Conservation (phyloP, 2,797 vertebrate species). For the Pygocentrus nattereri region DNA sequence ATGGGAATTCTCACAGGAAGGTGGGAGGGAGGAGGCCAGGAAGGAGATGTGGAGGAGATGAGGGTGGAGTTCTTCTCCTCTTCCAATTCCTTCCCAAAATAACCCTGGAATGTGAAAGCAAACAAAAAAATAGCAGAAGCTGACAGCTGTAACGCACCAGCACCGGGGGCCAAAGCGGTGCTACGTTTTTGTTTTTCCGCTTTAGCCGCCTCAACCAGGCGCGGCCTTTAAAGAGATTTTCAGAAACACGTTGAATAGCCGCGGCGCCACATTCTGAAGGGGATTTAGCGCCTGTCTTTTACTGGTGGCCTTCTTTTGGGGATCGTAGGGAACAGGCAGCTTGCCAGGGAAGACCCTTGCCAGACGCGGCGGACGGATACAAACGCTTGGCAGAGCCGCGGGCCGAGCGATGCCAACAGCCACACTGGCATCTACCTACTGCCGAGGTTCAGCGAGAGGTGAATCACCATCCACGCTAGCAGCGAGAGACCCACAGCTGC, state of each 20-base stretch:
- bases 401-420: conserved; percentile 68
- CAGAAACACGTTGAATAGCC: conserved; percentile 10
- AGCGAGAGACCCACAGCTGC: conserved; percentile 42
- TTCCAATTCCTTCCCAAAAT: conserved; percentile 53
- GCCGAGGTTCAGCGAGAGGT: conserved; percentile 77
- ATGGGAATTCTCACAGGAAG: conserved; percentile 46
- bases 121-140: conserved; percentile 40
- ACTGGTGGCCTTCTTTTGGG: conserved; percentile 61
- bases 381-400: conserved; percentile 71
- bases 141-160: conserved; percentile 30
- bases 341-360: conserved; percentile 67
- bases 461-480: conserved; percentile 67
- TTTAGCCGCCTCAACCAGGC: background rate
- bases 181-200: conserved; percentile 13
- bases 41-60: conserved; percentile 38
- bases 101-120: conserved; percentile 48
- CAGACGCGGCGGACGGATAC: conserved; percentile 70
- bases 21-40: conserved; percentile 28
- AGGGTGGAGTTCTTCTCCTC: conserved; percentile 43
- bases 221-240: conserved; percentile 34
- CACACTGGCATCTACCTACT: conserved; percentile 66
- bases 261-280: conserved; percentile 31
- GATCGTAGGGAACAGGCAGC: conserved; percentile 41
- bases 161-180: conserved; percentile 4
- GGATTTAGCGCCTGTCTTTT: conserved; percentile 45